Percentiles rank a stretch among this genome's conserved stretches.
Conservation (phyloP, 23 tunicate species). For the Aplidium turbinatum region DNA sequence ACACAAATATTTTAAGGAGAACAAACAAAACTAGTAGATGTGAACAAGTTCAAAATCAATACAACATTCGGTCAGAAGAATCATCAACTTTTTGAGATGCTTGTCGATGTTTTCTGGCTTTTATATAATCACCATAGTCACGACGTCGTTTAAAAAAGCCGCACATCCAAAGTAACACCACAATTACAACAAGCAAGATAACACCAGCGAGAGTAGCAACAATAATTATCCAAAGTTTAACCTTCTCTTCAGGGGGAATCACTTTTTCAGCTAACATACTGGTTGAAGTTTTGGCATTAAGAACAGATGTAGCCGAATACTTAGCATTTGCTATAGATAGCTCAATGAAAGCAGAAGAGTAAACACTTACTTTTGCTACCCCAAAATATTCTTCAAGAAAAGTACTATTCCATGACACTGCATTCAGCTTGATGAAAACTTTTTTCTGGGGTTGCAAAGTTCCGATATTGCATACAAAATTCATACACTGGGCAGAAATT, state of each 20-base stretch:
- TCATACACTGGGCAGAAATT: conserved; percentile 40
- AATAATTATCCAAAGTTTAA: conserved; percentile 63
- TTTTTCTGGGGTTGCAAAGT: conserved; percentile 26
- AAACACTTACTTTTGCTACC: conserved; percentile 44
- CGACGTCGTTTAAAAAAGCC: conserved; percentile 88
- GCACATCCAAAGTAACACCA: conserved; percentile 81
- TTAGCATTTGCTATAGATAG: conserved; percentile 37
- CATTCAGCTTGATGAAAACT: conserved; percentile 41
- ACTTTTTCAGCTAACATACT: conserved; percentile 56
- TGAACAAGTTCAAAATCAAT: too few relatives aligned
- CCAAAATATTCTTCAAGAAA: conserved; percentile 74
- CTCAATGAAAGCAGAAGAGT: conserved; percentile 39
- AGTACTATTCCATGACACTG: conserved; percentile 88
- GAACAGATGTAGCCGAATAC: conserved; percentile 49
- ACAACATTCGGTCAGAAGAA: conserved; percentile 29
- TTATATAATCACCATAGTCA: conserved; percentile 85
- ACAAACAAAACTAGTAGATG: too few relatives aligned
- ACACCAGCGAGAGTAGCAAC: conserved; percentile 77
- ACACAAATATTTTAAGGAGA: too few relatives aligned
- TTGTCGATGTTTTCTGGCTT: conserved; percentile 90
- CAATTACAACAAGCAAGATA: conserved; percentile 67
- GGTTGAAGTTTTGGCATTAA: conserved; percentile 28
- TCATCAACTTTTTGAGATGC: conserved; percentile 86
- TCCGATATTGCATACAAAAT: conserved; percentile 46
- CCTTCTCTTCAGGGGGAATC: conserved; percentile 18